Base-by-base conservation (phyloP, 2,113 vertebrate genomes). In the Nothocercus julius region DNA sequence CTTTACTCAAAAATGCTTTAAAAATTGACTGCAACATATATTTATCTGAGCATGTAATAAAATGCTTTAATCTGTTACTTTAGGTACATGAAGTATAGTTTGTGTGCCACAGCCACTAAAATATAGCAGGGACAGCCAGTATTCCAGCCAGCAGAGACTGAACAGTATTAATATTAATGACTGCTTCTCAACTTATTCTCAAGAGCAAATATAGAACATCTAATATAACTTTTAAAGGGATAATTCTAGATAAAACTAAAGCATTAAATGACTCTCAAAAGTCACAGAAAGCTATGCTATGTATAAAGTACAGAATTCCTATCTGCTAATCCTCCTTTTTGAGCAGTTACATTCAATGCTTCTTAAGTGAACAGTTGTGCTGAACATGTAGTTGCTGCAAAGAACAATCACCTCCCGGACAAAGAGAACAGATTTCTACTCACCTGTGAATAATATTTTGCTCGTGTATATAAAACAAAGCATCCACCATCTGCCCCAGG, bases 401-500 rank as follows among this genome's bases (percentile, higher is more conserved):
- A 83, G 20, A 87, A 28, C 68, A 45, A 19, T 11, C 45, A 42
- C 24, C 32, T n/a, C 21, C 1, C 44, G 73, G 13, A 9, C 59
- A 95, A 67, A 85, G 21, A 53, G 34, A 68, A 61, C 0, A 5
- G 25, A 85, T 42, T 80, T 80, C 38, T 56, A 16, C 69, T 94
- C 91, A 98, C 98, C 98, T 97, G 96, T 98, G 98, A 62, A 97
- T 24, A 96, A 98, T 85, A 68, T 93, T 95, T 85, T 89, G 77
- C 24, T 70, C 87, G 61, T 98, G 98, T 66, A 98, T 89, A 85
- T 97, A 98, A 27, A 97, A 81, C 69, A 98, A 92, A 10, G 96
- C 98, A 30, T 98, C 98, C 64, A 98, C 42, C 94, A 98, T 96
- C 93, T 98, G 98, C 36, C 97, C 98, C 90, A 98, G 95, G 58